Base-by-base conservation (phyloP, 1,140 invertebrate species). In the Zaprionus nigranus region DNA sequence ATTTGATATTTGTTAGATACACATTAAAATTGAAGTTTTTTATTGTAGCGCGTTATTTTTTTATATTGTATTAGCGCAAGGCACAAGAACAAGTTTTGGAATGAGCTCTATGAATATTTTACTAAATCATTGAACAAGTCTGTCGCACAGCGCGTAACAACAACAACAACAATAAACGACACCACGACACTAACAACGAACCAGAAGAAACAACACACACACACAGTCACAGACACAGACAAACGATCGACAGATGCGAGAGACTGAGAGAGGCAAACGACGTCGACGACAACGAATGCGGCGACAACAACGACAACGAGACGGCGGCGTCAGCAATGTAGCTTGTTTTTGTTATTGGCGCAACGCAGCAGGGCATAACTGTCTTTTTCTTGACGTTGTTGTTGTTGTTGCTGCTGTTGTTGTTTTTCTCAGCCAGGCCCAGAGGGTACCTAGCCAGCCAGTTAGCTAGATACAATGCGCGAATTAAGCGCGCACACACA, bases 161-260 rank as follows among this genome's bases (percentile, higher is more conserved):
- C 76, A 85, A 79, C 78, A 76, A 54, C 78, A 84, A 84, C 74
- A 84, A 85, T 76, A 85, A 85, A 69, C 82, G 82, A 82, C 79
- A 78, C 75, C 79, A 86, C 75, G 85, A 82, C 75, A 84, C 82
- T 82, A 82, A 70, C 71, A 75, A 61, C 65, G 65, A 62, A 63
- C 65, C 63, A 66, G 63, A 66, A 66, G 63, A 66, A 53, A 58
- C 24, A 17, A 62, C 67, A 69, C 67, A 22, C 30, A 69, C 22
- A 49, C 46, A 43, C 15, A 43, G 38, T 5, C 15, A 43, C 40
- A 43, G 3, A 43, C 40, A 68, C 13, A 46, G 13, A 24, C 46
- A 51, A 20, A 59, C 72, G 72, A 80, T 66, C 81, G 74, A 76
- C 74, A 76, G 77, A 76, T 75, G 66, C 58, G 63, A 74, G 53